Evolutionary conservation across 2,113 vertebrate species (phyloP).

Genomic region (Strigops habroptila): DNA sequence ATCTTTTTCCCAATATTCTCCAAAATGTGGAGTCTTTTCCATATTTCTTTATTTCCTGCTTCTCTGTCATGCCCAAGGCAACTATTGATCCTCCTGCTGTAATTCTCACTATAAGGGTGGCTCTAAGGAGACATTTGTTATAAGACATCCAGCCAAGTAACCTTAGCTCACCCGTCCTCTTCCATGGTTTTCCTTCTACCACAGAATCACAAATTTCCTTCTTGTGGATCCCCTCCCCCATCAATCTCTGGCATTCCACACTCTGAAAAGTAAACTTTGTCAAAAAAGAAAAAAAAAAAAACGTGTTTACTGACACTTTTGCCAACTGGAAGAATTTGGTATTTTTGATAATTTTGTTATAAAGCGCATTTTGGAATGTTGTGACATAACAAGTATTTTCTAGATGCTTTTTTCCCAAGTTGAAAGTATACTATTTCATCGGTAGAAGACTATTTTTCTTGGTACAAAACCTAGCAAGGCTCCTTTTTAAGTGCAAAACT

Average conservation of each 20-base stretch:
- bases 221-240: constrained; percentile 6
- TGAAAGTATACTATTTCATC: not conserved
- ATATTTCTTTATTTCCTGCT: not conserved
- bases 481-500: constrained; percentile 36
- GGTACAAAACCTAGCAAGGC: not conserved
- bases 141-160: not conserved
- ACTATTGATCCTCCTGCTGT: not conserved
- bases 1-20: not conserved
- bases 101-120: not conserved
- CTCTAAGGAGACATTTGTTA: not conserved
- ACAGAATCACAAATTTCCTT: constrained; percentile 19
- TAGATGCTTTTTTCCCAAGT: not conserved
- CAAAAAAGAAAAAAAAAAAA: not conserved
- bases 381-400: not conserved
- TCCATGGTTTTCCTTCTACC: not conserved
- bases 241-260: not conserved
- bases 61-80: not conserved
- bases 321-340: not conserved
- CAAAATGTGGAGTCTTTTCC: not conserved
- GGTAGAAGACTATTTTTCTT: not conserved
- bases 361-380: not conserved
- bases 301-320: constrained; percentile 30
- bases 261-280: constrained; percentile 35
- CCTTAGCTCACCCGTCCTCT: constrained; percentile 34
- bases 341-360: constrained; percentile 4